These are phyloP conservation scores for Cataglyphis altisquamis DNA, from an alignment of 2,888 invertebrate species.

Conservation along the genomic window DNA sequence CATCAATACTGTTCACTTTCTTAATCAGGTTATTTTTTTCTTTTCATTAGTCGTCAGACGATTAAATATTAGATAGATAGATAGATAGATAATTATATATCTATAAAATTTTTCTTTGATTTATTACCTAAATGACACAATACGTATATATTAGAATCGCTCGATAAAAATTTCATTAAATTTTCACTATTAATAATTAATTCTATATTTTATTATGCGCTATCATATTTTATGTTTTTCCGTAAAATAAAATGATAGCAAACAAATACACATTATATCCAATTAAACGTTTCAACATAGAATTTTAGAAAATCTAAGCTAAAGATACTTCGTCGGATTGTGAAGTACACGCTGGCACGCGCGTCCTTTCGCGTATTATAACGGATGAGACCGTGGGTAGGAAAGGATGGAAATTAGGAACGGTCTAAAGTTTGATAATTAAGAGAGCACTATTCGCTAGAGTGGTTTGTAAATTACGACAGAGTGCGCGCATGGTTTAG, in stretches of 20 bases:
- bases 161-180: neutral
- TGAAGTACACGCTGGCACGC: conserved; percentile 43
- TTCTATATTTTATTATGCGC: neutral
- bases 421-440: conserved; percentile 79
- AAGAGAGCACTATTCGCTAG: conserved; percentile 73
- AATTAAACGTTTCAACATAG: neutral
- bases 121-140: neutral
- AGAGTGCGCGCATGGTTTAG: conserved; percentile 55
- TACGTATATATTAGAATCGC: neutral
- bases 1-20: neutral
- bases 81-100: neutral
- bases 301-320: conserved; percentile 12
- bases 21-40: conserved; percentile 37
- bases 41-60: conserved; percentile 2
- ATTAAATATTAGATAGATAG: neutral
- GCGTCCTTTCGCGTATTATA: conserved; percentile 49
- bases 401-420: conserved; percentile 72
- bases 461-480: conserved; percentile 74
- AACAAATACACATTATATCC: neutral
- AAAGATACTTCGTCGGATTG: neutral
- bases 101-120: neutral
- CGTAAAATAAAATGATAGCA: neutral
- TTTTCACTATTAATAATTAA: conserved; percentile 26
- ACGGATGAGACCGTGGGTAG: conserved; percentile 56
- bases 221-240: neutral